phyloP scores from a whole-genome alignment of 2,797 vertebrate genomes.

The Characodon lateralis region DNA sequence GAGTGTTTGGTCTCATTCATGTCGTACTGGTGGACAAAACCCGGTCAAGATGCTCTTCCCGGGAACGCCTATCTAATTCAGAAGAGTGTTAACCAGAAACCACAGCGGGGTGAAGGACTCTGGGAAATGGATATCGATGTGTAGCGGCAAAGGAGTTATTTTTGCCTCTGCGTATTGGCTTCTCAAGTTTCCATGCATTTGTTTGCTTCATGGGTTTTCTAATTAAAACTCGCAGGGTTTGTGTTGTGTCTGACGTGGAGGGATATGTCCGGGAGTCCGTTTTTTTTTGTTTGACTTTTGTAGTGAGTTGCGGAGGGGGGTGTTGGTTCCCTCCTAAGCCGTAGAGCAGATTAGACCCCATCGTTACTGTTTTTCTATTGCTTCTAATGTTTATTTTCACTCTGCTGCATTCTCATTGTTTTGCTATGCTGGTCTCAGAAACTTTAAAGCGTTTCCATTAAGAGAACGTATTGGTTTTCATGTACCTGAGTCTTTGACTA shows the following conservation, averaged over 20 bases:
- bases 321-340: slow-evolving; percentile 11
- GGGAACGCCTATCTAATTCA: slow-evolving; percentile 65
- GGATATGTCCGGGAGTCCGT: slow-evolving; percentile 35
- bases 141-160: slow-evolving; percentile 67
- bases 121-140: slow-evolving; percentile 70
- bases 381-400: slow-evolving; percentile 37
- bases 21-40: slow-evolving; percentile 36
- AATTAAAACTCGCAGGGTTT: slow-evolving; percentile 66
- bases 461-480: slow-evolving; percentile 25
- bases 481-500: slow-evolving; percentile 29
- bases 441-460: slow-evolving; percentile 22
- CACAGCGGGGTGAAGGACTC: slow-evolving; percentile 68
- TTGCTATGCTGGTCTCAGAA: not conserved
- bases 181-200: slow-evolving; percentile 68
- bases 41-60: slow-evolving; percentile 51
- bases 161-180: slow-evolving; percentile 60
- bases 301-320: slow-evolving; percentile 21
- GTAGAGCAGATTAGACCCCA: slow-evolving; percentile 27
- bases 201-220: slow-evolving; percentile 73
- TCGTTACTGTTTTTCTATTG: slow-evolving; percentile 22
- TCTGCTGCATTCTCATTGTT: slow-evolving; percentile 9
- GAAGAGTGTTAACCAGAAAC: slow-evolving; percentile 70
- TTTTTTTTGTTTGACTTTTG: slow-evolving; percentile 31
- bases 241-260: slow-evolving; percentile 57
- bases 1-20: slow-evolving; percentile 50